Evolutionary conservation across 2,888 invertebrate species (phyloP).

Genomic region (Epinotia nisella): DNA sequence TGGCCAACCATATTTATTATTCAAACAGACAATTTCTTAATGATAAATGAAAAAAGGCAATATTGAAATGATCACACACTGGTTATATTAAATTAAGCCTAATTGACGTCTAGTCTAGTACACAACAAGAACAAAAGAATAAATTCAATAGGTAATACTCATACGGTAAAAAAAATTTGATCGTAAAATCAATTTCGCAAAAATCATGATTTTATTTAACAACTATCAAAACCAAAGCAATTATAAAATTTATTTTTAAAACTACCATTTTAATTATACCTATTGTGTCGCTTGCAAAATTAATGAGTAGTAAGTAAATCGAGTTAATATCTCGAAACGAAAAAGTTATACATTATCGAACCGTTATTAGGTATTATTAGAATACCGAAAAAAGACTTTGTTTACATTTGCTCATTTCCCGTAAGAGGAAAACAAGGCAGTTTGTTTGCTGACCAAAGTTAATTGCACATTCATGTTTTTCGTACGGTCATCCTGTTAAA

Average conservation of each 20-base stretch:
- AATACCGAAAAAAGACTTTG: too few species aligned
- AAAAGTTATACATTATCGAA: too few species aligned
- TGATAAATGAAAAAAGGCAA: background rate
- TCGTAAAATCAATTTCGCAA: too few species aligned
- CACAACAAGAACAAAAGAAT: background rate
- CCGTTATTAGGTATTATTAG: too few species aligned
- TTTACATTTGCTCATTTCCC: background rate
- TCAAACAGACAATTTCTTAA: background rate
- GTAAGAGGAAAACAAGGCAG: conserved; percentile 9
- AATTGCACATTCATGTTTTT: conserved; percentile 32
- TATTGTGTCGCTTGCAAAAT: too few species aligned
- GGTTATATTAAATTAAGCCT: background rate
- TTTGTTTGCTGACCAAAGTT: conserved; percentile 18
- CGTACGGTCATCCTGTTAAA: conserved; percentile 18
- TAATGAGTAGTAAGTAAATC: background rate
- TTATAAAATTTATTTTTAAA: too few species aligned
- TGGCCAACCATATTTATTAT: background rate
- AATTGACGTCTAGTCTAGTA: background rate
- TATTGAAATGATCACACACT: background rate
- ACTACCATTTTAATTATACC: too few species aligned
- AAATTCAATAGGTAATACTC: background rate
- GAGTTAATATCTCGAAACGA: background rate
- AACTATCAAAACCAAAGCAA: too few species aligned
- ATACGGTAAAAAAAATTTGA: too few species aligned
- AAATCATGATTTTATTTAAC: too few species aligned